Percentiles rank a stretch among this genome's conserved stretches.
These are phyloP conservation scores for Odobenus rosmarus DNA, from an alignment of 2,113 vertebrate genomes.

Conservation along the genomic window DNA sequence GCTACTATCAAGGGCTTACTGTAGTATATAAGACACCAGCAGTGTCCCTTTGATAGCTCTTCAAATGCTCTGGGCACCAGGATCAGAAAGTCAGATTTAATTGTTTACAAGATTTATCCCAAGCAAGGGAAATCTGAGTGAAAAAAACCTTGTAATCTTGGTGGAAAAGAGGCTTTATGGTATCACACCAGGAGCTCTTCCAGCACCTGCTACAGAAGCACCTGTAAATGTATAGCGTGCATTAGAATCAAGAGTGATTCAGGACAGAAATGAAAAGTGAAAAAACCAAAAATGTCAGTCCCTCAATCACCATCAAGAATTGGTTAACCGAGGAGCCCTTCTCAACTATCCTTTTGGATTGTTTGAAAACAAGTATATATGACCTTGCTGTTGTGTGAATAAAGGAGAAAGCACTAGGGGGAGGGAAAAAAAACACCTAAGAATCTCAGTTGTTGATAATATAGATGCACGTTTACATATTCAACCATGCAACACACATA, in stretches of 20 bases:
- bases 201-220: neutral
- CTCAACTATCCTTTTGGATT: neutral
- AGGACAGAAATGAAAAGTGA: neutral
- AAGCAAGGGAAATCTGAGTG: constrained; percentile 75
- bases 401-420: neutral
- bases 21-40: constrained; percentile 77
- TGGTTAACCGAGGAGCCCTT: neutral
- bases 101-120: constrained; percentile 76
- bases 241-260: neutral
- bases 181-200: neutral
- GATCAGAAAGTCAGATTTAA: constrained; percentile 79
- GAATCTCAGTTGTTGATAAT: neutral
- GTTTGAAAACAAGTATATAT: neutral
- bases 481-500: rapidly evolving
- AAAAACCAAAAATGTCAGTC: neutral
- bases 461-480: too few species aligned
- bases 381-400: neutral
- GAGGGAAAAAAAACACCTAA: neutral
- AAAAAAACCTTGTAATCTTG: constrained; percentile 68
- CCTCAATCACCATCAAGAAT: neutral
- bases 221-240: neutral
- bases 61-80: constrained; percentile 75
- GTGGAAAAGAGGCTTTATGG: neutral
- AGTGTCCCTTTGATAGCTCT: constrained; percentile 79
- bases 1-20: constrained; percentile 80